Evolutionary conservation across 2,797 vertebrate genomes (phyloP), one percentile per base, ranked within the genome.

Genomic region (Furcifer pardalis): DNA sequence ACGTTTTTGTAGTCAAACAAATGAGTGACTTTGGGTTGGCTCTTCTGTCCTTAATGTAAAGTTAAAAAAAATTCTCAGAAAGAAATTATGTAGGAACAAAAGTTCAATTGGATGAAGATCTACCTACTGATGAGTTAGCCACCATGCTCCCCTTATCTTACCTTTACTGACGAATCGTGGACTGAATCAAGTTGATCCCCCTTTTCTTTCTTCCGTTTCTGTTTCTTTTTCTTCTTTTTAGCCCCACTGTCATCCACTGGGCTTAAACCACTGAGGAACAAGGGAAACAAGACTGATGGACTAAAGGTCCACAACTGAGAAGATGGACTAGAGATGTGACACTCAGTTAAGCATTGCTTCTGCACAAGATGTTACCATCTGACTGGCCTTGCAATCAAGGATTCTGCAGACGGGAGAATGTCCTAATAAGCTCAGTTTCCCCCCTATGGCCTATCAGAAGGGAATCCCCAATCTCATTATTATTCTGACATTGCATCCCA

Each of bases 171-270:
- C 60, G 97, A 97, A 84, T 99, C 98, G 94, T 97, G 97, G 89
- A 94, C 89, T n/a, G 94, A 91, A 78, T 99, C 98, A 0, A 93
- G 44, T 82, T 97, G 95, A 73, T 97, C 96, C 86, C 97, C 95
- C 90, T 98, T 99, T 82, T 97, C 96, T 96, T 99, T 99, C 97
- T 99, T 99, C 96, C 97, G 96, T 92, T 97, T 99, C 85, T 98
- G 98, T 96, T 98, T 99, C 96, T 97, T 99, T 95, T 98, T 99
- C 96, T 99, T 99, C 96, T 99, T 99, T 96, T 99, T 99, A 92
- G 97, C 97, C 63, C 98, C 98, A 0, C 97, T 97, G 92, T 99
- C 98, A 79, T 98, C 97, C 81, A 96, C 97, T 90, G 95, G 95
- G 94, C 97, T 98, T 92, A 97, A 95, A 91, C 98, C 98, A 49